These are phyloP conservation scores for Strongylocentrotus purpuratus DNA, from an alignment of 35 echinoderm and acorn worm genomes.

Conservation along the genomic window DNA sequence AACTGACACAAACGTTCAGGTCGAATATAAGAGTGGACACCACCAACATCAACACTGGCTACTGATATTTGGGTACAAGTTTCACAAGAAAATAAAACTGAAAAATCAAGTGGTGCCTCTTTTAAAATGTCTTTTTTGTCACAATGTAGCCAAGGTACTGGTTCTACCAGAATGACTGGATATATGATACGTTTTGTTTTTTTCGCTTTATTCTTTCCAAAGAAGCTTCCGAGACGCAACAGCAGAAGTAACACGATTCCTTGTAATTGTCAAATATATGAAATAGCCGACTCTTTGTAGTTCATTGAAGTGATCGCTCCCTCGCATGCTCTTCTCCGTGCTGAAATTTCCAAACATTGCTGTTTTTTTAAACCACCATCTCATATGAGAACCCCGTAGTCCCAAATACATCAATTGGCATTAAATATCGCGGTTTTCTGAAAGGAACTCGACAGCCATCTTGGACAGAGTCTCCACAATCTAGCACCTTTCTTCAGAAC, in stretches of 20 bases:
- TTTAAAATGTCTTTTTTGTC: not conserved
- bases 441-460: not conserved
- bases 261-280: slow-evolving; percentile 5
- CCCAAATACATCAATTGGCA: not conserved
- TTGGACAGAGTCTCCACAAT: slow-evolving; percentile 1
- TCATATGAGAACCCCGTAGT: not conserved
- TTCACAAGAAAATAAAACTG: slow-evolving; percentile 36
- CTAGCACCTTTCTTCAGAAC: not conserved
- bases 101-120: slow-evolving; percentile 25
- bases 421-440: not conserved
- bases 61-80: slow-evolving; percentile 33
- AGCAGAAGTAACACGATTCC: slow-evolving; percentile 4
- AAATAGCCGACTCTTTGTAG: slow-evolving; percentile 25
- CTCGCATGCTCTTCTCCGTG: not conserved
- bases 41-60: slow-evolving; percentile 43
- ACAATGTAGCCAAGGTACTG: not conserved
- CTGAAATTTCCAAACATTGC: not conserved
- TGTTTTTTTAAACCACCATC: not conserved
- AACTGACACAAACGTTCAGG: slow-evolving; percentile 37
- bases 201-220: not conserved
- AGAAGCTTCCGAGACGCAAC: not conserved
- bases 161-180: slow-evolving; percentile 33
- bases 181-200: not conserved
- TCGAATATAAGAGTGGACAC: slow-evolving; percentile 28
- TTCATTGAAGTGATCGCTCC: not conserved